phyloP scores from a whole-genome alignment of 2,113 vertebrate genomes.

The Mastomys coucha region DNA sequence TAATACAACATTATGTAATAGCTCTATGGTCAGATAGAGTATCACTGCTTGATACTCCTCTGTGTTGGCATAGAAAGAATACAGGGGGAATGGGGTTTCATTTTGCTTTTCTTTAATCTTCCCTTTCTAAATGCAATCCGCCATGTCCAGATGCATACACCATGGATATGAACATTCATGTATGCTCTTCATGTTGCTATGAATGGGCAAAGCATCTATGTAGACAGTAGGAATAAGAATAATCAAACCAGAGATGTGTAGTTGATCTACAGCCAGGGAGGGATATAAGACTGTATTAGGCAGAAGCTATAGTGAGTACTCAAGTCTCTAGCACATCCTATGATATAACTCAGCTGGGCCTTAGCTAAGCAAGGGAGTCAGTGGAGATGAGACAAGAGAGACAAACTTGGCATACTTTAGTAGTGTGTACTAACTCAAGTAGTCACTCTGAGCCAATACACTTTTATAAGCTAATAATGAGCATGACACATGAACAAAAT shows the following conservation, averaged over 20 bases:
- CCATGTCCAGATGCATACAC: neutral
- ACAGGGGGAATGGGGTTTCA: neutral
- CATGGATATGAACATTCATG: neutral
- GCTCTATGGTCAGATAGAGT: neutral
- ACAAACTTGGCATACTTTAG: neutral
- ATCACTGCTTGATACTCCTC: neutral
- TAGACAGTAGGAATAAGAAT: neutral
- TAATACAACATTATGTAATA: neutral
- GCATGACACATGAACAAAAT: neutral
- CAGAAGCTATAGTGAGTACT: neutral
- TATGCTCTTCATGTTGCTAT: neutral
- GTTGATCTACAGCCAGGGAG: neutral
- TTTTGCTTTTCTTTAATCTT: neutral
- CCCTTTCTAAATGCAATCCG: neutral
- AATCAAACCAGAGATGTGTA: neutral
- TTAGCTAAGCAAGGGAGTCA: neutral
- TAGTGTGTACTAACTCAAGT: neutral
- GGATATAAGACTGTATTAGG: neutral
- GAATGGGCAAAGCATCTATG: neutral
- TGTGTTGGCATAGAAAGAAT: neutral
- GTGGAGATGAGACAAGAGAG: neutral
- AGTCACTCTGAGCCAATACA: neutral
- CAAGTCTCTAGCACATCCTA: neutral
- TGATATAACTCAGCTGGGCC: neutral
- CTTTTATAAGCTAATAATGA: neutral